Evolutionary conservation across 1,140 invertebrate genomes (phyloP), one percentile per base, ranked within the genome.

Genomic region (Penaeus chinensis): DNA sequence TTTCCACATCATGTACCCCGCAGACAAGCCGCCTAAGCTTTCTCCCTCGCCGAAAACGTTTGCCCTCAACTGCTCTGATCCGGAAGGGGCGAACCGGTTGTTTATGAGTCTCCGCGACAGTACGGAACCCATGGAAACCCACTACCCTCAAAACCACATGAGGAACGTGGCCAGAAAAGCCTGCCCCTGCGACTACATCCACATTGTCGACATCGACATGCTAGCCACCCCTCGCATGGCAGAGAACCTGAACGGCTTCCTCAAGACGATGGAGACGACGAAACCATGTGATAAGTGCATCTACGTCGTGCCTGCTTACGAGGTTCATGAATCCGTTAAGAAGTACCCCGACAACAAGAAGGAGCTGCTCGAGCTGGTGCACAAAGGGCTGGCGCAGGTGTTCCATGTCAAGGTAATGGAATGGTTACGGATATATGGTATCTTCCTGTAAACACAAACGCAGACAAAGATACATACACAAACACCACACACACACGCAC

Each of bases 1-100:
- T 2, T 74, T 74, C 37, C 69, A 74, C 69, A 74, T 74, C 24
- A 37, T 27, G 69, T 74, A 74, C n/a, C 69, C 69, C 16, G 37
- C 24, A 10, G 69, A 32, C 18, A 13, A 18, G 22, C 69, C 69
- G 69, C 69, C 69, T 0, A 74, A 74, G 24, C 37, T n/a, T 5
- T 74, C 24, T 18, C 24, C 16, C 24, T 27, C 37, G 69, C 24
- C 7, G 22, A 74, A 32, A n/a, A 74, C n/a, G 8, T 32, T 27
- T n/a, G 20, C 19, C 24, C 24, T 32, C 24, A 74, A 74, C 69
- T 74, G 69, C 24, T 11, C 24, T 7, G 24, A 74, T 18, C 69
- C 69, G 18, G 69, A 74, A 27, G 18, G 16, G 24, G 69, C 19
- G 0, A 74, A 74, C 69, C 24, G 37, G 3, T 24, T 32, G n/a